These are phyloP conservation scores for Coturnix japonica DNA, from an alignment of 2,113 vertebrate genomes.

Conservation along the genomic window DNA sequence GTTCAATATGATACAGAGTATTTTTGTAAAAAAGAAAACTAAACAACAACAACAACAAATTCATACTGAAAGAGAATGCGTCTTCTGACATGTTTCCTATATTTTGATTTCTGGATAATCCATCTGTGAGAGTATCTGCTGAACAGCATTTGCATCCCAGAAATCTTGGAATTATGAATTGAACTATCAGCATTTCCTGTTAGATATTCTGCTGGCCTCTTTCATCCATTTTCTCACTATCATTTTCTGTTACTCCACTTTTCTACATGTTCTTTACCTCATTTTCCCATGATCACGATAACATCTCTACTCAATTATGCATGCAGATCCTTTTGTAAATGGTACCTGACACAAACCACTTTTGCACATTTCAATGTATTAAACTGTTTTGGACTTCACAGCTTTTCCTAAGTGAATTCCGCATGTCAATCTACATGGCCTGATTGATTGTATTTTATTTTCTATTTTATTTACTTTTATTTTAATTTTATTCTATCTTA, in stretches of 20 bases:
- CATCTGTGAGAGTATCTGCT: background rate
- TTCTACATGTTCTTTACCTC: background rate
- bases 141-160: background rate
- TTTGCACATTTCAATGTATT: background rate
- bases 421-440: too few species aligned
- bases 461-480: background rate
- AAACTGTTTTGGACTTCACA: background rate
- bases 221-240: conserved; percentile 2
- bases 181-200: background rate
- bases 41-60: background rate
- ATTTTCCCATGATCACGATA: background rate
- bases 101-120: background rate
- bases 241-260: background rate
- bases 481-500: background rate
- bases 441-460: background rate
- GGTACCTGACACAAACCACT: background rate
- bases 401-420: background rate
- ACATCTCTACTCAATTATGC: background rate
- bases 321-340: background rate
- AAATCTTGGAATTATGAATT: conserved; percentile 10
- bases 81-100: background rate
- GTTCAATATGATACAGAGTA: background rate
- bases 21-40: conserved; percentile 15
- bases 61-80: conserved; percentile 8
- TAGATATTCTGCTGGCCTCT: background rate